A percentile compares a stretch with the other conserved stretches of the same genome.
These are phyloP conservation scores for Lasiurus borealis DNA, from an alignment of 2,113 vertebrate genomes.

Conservation along the genomic window DNA sequence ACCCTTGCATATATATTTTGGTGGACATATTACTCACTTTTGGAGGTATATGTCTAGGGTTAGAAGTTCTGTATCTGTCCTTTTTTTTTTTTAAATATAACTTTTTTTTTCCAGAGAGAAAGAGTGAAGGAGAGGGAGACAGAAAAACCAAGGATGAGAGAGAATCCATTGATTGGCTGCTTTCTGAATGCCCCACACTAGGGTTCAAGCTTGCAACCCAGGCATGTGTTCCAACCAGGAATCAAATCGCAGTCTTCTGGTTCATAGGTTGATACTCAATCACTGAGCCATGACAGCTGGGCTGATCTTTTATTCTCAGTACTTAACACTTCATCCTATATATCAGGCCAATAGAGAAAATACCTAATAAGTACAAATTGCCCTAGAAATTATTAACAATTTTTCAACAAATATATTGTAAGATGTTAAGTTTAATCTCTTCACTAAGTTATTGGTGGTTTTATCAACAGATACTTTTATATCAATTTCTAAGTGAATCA, in stretches of 20 bases:
- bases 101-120: no score
- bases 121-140: no score
- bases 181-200: no score
- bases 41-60: background rate
- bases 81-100: background rate
- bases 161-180: no score
- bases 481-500: background rate
- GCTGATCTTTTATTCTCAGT: background rate
- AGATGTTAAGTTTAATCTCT: background rate
- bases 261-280: no score
- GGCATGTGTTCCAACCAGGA: no score
- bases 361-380: background rate
- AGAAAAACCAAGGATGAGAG: no score
- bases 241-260: no score
- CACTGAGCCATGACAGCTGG: no score
- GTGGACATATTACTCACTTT: background rate
- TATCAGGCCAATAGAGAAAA: background rate
- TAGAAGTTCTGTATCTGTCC: background rate
- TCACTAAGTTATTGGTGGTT: background rate
- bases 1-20: background rate
- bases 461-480: background rate
- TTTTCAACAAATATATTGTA: background rate
- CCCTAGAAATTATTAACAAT: background rate
- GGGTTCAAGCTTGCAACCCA: no score
- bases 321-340: background rate